These are phyloP conservation scores for Noctua fimbriata DNA, from an alignment of 2,888 invertebrate species.

Conservation along the genomic window DNA sequence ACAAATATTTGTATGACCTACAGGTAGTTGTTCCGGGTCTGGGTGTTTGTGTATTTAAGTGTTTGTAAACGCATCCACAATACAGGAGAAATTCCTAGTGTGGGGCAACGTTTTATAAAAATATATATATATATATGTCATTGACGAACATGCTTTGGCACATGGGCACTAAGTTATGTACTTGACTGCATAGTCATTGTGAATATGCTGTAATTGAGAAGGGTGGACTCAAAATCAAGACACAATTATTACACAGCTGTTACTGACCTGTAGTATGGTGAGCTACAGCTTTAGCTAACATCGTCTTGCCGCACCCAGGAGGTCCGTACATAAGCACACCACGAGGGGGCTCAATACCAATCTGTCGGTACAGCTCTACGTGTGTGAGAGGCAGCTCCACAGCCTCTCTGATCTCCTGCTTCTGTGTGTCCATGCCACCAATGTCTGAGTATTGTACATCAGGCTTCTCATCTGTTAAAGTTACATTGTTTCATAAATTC, in stretches of 20 bases:
- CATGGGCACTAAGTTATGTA: neutral
- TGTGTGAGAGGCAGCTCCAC: slow-evolving; percentile 99
- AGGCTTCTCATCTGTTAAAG: slow-evolving; percentile 96
- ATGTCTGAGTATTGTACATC: slow-evolving; percentile 99
- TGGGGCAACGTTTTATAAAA: too few relatives aligned
- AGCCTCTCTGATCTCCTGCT: slow-evolving; percentile 99
- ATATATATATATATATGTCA: too few relatives aligned
- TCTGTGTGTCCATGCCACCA: slow-evolving; percentile 99
- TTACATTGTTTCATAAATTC: neutral
- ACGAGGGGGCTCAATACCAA: slow-evolving; percentile 99
- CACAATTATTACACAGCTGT: neutral
- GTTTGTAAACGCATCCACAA: too few relatives aligned
- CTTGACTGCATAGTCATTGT: neutral
- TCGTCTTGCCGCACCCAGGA: slow-evolving; percentile 99
- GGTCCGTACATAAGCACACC: slow-evolving; percentile 99
- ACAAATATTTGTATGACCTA: too few relatives aligned
- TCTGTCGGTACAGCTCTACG: slow-evolving; percentile 99
- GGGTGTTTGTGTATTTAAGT: too few relatives aligned
- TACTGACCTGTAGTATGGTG: slow-evolving; percentile 98
- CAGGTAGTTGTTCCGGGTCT: too few relatives aligned
- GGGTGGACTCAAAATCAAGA: neutral
- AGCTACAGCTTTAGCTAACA: slow-evolving; percentile 99
- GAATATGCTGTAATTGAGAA: neutral
- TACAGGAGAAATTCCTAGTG: too few relatives aligned
- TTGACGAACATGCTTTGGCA: neutral